Conservation (phyloP, 2,113 vertebrate species). For the Paradoxurus hermaphroditus region DNA sequence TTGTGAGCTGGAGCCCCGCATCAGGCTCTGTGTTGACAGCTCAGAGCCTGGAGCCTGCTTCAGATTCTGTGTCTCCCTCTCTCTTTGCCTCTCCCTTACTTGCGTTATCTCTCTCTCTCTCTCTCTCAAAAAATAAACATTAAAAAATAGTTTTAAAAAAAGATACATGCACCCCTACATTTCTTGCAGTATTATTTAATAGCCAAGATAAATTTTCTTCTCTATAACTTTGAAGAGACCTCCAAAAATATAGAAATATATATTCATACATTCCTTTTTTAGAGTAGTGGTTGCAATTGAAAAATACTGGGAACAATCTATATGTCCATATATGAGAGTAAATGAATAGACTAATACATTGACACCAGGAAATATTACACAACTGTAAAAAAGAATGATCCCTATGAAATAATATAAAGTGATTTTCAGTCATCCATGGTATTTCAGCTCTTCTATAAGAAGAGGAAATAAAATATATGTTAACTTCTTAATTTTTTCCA, state of each 20-base stretch:
- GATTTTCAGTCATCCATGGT: not conserved
- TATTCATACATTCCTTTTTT: not conserved
- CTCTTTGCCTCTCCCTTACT: no score
- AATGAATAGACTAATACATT: not conserved
- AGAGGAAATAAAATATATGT: not conserved
- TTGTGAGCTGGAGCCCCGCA: no score
- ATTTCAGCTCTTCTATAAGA: not conserved
- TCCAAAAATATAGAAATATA: not conserved
- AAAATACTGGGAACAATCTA: not conserved
- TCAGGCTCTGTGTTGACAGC: no score
- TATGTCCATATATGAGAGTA: not conserved
- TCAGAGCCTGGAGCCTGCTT: no score
- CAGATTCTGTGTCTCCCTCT: no score
- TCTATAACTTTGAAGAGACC: not conserved
- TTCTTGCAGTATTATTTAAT: not conserved
- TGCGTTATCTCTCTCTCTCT: no score
- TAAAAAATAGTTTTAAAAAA: no score
- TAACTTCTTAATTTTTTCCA: not conserved
- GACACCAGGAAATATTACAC: not conserved
- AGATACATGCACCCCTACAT: not conserved
- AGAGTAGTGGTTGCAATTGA: not conserved
- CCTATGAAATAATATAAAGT: not conserved
- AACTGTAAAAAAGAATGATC: not conserved
- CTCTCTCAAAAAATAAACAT: no score
- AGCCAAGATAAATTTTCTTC: not conserved